Base-by-base conservation (phyloP, 2,888 invertebrate genomes). In the Dryobotodes eremita region DNA sequence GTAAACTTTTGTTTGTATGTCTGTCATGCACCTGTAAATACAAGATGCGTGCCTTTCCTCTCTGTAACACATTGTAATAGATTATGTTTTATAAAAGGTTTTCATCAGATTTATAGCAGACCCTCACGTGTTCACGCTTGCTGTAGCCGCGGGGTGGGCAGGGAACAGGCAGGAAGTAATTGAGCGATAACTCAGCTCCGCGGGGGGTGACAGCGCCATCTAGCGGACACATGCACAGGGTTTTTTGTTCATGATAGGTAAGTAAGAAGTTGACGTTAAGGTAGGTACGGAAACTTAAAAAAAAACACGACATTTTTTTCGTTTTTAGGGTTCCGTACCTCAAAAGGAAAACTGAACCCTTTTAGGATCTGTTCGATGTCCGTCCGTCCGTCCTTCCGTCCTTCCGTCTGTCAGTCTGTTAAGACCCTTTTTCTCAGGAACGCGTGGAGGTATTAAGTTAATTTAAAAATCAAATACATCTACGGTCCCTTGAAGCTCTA, bases 141-240 rank as follows among this genome's bases (percentile, higher is more conserved):
- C 61, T 42, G 17, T 55, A 53, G 64, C 64, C 31, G 57, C n/a
- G 50, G 46, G 64, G 70, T 71, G 65, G 70, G 75, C 71, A 46
- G 64, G 71, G 69, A 68, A 66, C 75, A 48, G 76, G 69, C 77
- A 53, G 70, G 57, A 72, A 81, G 78, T 88, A 88, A 88, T 89
- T 88, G 88, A 88, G 88, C 88, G 55, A 88, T 88, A 89, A 88
- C 82, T 89, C 89, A 88, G 53, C 68, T 55, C 66, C 23, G 71
- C 73, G 66, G 79, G 72, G 78, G 53, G 50, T 17, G 53, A 55
- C 68, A 66, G 78, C 82, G 75, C 79, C 86, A 20, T 48, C 75
- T 73, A 62, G 75, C 57, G 82, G 62, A 26, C 62, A 26, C 57
- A 48, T 17, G 42, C 48, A 42, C 48, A 36, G 42, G 20, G 20